Percentiles rank a stretch among this genome's conserved stretches.
Evolutionary conservation across 92 coral and sea anemone species (phyloP).

Genomic region (Muricea muricata): DNA sequence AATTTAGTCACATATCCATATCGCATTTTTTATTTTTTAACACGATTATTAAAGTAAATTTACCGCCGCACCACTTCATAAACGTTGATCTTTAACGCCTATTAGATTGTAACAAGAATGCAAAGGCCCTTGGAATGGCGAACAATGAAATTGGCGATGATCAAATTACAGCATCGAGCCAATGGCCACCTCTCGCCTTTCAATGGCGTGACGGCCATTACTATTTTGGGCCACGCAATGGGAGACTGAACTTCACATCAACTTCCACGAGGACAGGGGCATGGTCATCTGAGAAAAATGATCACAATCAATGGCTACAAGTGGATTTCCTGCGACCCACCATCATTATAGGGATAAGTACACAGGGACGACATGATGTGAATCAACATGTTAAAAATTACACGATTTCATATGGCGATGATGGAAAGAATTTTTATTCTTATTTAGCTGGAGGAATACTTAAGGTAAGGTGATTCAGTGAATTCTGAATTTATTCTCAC

Average conservation of each 20-base stretch:
- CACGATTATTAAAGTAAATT: no score
- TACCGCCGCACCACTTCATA: no score
- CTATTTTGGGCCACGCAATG: background rate
- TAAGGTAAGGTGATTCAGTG: background rate
- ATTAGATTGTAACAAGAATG: background rate
- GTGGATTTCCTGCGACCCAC: background rate
- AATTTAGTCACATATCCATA: no score
- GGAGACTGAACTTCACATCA: background rate
- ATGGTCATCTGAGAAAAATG: background rate
- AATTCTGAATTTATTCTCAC: no score
- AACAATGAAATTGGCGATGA: background rate
- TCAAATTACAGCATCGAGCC: slow-evolving; percentile 2
- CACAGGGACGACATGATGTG: background rate
- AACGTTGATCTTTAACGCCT: no score
- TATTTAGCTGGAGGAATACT: background rate
- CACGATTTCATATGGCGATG: background rate
- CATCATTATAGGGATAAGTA: background rate
- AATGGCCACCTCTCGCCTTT: background rate
- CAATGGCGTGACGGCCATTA: no score
- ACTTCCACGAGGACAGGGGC: background rate
- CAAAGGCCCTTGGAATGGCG: background rate
- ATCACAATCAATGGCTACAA: slow-evolving; percentile 19
- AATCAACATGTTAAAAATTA: background rate
- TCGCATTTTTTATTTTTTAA: no score
- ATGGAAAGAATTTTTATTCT: background rate